Conservation (phyloP, 2,113 vertebrate species). For the Mesembrinibis cayennensis region DNA sequence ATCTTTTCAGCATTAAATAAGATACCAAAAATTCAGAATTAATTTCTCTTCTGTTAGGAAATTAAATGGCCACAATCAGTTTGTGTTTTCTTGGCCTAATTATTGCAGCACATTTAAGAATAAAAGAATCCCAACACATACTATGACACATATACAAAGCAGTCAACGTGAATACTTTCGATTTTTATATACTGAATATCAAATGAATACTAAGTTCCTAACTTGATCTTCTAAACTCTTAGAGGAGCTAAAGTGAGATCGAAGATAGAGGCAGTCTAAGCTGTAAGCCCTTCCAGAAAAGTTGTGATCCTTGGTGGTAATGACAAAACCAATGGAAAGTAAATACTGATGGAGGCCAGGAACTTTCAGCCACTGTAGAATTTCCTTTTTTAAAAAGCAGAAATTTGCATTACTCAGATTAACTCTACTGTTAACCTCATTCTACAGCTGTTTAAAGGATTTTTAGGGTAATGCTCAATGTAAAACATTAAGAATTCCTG, state of each 20-base stretch:
- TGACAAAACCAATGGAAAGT: background rate
- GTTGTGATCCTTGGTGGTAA: background rate
- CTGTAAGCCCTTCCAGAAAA: background rate
- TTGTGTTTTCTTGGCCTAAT: background rate
- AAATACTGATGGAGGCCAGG: background rate
- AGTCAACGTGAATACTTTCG: background rate
- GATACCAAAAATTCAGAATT: background rate
- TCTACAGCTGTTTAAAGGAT: background rate
- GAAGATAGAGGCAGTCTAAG: background rate
- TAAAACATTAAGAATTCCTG: background rate
- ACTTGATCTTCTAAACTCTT: background rate
- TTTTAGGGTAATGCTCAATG: background rate
- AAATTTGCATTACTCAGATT: background rate
- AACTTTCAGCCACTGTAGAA: background rate
- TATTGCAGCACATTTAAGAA: background rate
- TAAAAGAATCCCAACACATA: background rate
- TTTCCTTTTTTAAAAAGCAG: background rate
- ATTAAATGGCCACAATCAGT: background rate
- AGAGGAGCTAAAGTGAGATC: background rate
- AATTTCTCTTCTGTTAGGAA: background rate
- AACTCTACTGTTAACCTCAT: background rate
- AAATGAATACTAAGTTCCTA: background rate
- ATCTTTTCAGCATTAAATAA: background rate
- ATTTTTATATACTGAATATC: background rate
- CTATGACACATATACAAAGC: background rate